phyloP scores from a whole-genome alignment of 2,797 vertebrate genomes.

The Molossus alvarezi region DNA sequence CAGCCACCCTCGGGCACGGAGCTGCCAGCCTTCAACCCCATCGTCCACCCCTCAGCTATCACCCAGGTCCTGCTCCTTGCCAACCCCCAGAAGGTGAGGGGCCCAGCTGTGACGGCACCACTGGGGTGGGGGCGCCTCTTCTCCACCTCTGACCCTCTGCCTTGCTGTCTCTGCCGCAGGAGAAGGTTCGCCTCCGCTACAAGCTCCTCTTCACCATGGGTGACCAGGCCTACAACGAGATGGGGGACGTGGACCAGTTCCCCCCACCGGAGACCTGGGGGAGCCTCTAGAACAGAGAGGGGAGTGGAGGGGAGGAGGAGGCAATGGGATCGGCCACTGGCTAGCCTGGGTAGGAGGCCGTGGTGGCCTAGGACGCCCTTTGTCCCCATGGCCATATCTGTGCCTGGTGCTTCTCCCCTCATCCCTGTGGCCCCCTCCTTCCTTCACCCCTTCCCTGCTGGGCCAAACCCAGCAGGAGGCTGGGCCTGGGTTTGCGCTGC shows the following conservation, averaged over 20 bases:
- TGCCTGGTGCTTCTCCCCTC: slow-evolving; percentile 80
- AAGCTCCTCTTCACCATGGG: slow-evolving; percentile 97
- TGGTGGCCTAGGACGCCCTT: neutral
- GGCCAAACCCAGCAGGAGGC: slow-evolving; percentile 65
- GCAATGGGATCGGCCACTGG: neutral
- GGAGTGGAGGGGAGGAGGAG: slow-evolving; percentile 3
- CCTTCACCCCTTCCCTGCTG: neutral
- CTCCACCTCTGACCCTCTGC: neutral
- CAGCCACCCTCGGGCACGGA: slow-evolving; percentile 97
- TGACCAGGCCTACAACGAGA: slow-evolving; percentile 95
- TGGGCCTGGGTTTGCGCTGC: slow-evolving; percentile 50
- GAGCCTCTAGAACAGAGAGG: slow-evolving; percentile 91
- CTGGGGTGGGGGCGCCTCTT: neutral
- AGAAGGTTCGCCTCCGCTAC: slow-evolving; percentile 98
- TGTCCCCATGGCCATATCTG: neutral
- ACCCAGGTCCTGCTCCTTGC: slow-evolving; percentile 98
- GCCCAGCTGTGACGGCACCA: rapidly evolving
- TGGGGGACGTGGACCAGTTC: slow-evolving; percentile 97
- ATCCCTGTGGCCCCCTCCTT: neutral
- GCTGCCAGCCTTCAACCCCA: slow-evolving; percentile 97
- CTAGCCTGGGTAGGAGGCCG: neutral
- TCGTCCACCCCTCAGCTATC: slow-evolving; percentile 96
- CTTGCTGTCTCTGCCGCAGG: slow-evolving; percentile 89
- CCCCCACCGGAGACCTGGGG: slow-evolving; percentile 97
- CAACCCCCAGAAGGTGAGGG: slow-evolving; percentile 96